These are phyloP conservation scores for Struthidea cinerea DNA, from an alignment of 2,113 vertebrate species.

Conservation along the genomic window DNA sequence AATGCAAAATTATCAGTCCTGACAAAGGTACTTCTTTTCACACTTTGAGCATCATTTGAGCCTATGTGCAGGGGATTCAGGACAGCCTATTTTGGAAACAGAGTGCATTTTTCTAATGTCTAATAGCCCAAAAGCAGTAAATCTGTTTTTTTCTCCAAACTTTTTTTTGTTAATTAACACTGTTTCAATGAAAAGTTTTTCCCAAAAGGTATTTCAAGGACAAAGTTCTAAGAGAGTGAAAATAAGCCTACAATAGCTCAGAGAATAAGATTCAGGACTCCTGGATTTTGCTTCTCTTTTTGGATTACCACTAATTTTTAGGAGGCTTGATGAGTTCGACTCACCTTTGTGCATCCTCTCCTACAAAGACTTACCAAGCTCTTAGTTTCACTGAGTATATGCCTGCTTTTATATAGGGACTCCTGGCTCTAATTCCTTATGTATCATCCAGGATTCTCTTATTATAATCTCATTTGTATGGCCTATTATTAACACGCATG, in stretches of 20 bases:
- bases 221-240: background rate
- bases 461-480: constrained; percentile 19
- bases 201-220: background rate
- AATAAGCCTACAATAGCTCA: background rate
- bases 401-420: background rate
- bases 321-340: background rate
- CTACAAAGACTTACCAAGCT: background rate
- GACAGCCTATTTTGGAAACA: background rate
- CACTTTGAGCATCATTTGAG: background rate
- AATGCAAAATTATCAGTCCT: background rate
- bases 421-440: background rate
- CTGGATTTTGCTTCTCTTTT: background rate
- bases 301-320: background rate
- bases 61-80: background rate
- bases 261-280: background rate
- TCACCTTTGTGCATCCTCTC: background rate
- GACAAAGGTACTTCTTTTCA: background rate
- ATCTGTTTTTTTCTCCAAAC: background rate
- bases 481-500: constrained; percentile 5
- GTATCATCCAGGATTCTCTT: background rate
- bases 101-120: background rate
- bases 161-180: background rate
- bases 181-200: background rate
- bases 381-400: background rate
- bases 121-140: background rate